Evolutionary conservation across 53 echinoderm and acorn worm genomes (phyloP), one percentile per base, ranked within the genome.

Genomic region (Echinarachnius parma): DNA sequence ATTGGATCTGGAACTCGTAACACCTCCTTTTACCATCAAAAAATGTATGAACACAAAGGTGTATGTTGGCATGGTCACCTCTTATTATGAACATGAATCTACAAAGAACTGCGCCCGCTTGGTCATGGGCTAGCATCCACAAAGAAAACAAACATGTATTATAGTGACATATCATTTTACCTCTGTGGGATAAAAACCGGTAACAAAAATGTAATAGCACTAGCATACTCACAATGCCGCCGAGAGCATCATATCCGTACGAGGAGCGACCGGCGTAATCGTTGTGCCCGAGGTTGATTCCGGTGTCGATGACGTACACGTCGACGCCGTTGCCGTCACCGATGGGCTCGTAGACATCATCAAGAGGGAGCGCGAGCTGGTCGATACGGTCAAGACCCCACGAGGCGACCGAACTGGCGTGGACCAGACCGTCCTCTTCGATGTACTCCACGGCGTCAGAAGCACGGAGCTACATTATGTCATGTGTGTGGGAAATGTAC

Each of bases 231-330:
- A 72, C 72, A 35, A 36, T 36, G 34, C 39, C 37, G 21, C 82
- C 82, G 24, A 82, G 27, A 29, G 82, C 81, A 31, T 86, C 86
- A 29, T 69, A 86, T 1, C 59, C 67, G 54, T 28, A 34, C n/a
- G 61, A 18, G 21, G 77, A 66, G 28, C 82, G 86, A 21, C 77
- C 86, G 24, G 24, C 35, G 61, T 77, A 86, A 61, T 86, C 86
- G 5, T 28, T 49, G 63, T 86, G 86, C 50, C 66, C 56, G 18
- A 62, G 30, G 34, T 67, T 50, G 29, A 86, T 77, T 10, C 86
- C 86, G 60, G 86, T 86, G 46, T 86, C 86, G 34, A 86, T 57
- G 39, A 86, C 68, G 81, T 86, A 86, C 4, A 86, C 81, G 45
- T 54, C 59, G 32, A 82, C 81, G 21, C 81, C 82, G 36, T 30